A percentile compares a stretch with the other conserved stretches of the same genome.
Evolutionary conservation across 2,797 vertebrate genomes (phyloP).

Genomic region (Rhadinocentrus ornatus): DNA sequence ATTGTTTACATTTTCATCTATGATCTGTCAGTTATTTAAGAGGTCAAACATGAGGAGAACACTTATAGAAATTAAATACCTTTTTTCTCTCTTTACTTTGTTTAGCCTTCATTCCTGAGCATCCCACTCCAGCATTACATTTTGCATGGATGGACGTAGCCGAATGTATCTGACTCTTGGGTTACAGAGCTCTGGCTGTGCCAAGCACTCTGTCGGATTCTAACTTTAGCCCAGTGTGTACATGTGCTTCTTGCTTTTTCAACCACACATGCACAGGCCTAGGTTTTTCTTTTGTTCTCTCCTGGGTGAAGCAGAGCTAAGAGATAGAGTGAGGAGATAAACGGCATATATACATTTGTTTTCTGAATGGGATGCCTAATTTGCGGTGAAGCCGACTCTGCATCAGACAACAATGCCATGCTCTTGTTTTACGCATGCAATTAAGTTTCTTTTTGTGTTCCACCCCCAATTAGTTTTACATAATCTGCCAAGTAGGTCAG

Average conservation of each 20-base stretch:
- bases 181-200: constrained; percentile 48
- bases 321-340: constrained; percentile 12
- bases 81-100: too few species aligned
- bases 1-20: background rate
- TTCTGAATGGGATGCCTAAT: constrained; percentile 38
- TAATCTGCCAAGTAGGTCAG: constrained; percentile 53
- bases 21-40: background rate
- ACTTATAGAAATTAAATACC: background rate
- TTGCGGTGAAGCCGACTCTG: constrained; percentile 27
- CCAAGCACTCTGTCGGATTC: constrained; percentile 46
- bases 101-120: constrained; percentile 2
- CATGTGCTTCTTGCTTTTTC: constrained; percentile 44
- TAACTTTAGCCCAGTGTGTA: constrained; percentile 68
- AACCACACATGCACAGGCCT: constrained; percentile 56
- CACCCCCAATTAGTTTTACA: too few species aligned
- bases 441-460: constrained; percentile 27
- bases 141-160: constrained; percentile 27
- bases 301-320: constrained; percentile 8
- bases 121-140: constrained; percentile 10
- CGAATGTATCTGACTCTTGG: constrained; percentile 49
- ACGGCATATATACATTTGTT: constrained; percentile 11
- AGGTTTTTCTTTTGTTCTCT: constrained; percentile 50
- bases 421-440: constrained; percentile 47
- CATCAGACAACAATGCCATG: constrained; percentile 25
- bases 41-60: constrained; percentile 9